A percentile compares a stretch with the other conserved stretches of the same genome.
phyloP scores from a whole-genome alignment of 2,113 vertebrate genomes.

The Galemys pyrenaicus region DNA sequence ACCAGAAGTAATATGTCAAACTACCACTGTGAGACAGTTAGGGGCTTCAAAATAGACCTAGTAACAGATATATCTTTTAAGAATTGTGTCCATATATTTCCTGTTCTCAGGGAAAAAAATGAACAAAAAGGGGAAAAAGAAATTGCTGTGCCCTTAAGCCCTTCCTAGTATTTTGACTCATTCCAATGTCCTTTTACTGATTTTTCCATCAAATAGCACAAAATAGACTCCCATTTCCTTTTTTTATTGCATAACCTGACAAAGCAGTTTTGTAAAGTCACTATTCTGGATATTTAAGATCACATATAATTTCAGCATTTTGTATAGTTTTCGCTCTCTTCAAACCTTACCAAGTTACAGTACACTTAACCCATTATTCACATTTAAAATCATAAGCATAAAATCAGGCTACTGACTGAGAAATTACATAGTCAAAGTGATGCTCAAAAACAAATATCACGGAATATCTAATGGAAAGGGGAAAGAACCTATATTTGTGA shows the following conservation, averaged over 20 bases:
- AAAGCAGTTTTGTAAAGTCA: constrained; percentile 34
- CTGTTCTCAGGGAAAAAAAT: not conserved
- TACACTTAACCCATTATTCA: constrained; percentile 32
- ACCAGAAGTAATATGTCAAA: not conserved
- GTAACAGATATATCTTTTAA: constrained; percentile 36
- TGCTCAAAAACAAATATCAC: constrained; percentile 59
- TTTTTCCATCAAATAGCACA: constrained; percentile 2
- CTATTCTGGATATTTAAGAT: constrained; percentile 15
- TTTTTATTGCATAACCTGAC: constrained; percentile 27
- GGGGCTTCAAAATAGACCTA: constrained; percentile 1
- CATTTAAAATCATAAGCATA: constrained; percentile 44
- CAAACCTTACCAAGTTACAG: not conserved
- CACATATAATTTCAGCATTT: constrained; percentile 33
- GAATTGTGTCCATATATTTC: constrained; percentile 53
- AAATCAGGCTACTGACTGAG: constrained; percentile 33
- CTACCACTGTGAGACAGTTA: constrained; percentile 1
- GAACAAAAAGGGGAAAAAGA: not conserved
- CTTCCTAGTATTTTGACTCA: constrained; percentile 18
- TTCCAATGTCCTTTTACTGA: not conserved
- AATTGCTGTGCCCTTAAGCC: not conserved
- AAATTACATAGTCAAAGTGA: constrained; percentile 58
- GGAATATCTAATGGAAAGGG: constrained; percentile 55
- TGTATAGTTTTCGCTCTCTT: constrained; percentile 17
- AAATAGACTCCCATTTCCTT: constrained; percentile 49
- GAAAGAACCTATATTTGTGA: constrained; percentile 43